Base-by-base conservation (phyloP, 2,797 vertebrate genomes). In the Kryptopterus vitreolus region DNA sequence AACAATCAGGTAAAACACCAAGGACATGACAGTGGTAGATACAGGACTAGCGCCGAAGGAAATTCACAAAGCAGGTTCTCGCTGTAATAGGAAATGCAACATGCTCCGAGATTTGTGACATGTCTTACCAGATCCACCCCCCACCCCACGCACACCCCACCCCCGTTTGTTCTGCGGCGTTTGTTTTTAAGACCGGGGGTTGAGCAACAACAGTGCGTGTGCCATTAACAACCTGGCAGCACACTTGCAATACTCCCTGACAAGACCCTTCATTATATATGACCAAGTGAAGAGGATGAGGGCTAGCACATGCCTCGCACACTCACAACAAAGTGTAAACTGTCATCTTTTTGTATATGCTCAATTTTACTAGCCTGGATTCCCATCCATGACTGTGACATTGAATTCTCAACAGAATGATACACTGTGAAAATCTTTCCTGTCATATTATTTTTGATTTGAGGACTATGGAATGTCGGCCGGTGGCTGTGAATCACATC, bases 341-440 rank as follows among this genome's bases (percentile, higher is more conserved):
- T 38, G 62, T 33, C 33, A 38, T 29, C 59, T 61, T n/a, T 31
- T 29, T 61, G 59, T 29, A 61, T 35, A 63, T 16, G 3, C 10
- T 18, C 43, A 46, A 71, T 53, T 71, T 71, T 11, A 6, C 69
- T 72, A 24, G 22, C 12, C n/a, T 55, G 18, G 50, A 72, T 72
- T 72, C 29, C 6, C 31, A 72, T 12, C 11, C 31, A 35, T 55
- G 22, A 18, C 48, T 53, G 18, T 53, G 26, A 7, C 70, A 73
- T 20, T 70, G 26, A 70, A 70, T 70, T 70, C 2, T 43, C 48
- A 10, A 8, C 1, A 48, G 15, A 48, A 52, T 31, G 48, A 52
- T 31, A 15, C 16, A 4, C 5, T 2, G 8, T 29, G 26, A 50
- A 31, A 1, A 4, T 35, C 15, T 73, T 57, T 35, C 11, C 18